Conservation (phyloP, 2,797 vertebrate species). For the Triplophysa yarkandensis region DNA sequence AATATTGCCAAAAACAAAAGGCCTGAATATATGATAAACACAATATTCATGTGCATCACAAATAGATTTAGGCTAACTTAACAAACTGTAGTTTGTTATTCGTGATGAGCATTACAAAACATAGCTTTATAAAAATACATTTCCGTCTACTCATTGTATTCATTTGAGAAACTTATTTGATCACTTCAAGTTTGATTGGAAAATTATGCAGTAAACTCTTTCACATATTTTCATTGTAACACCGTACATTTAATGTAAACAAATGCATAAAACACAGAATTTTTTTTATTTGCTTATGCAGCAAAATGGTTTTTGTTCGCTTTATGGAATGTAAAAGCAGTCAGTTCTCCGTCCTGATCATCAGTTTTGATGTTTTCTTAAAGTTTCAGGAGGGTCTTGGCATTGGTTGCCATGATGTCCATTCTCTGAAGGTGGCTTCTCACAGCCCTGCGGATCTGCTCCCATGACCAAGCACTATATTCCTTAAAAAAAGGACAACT, state of each 20-base stretch:
- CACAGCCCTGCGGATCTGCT: constrained; percentile 30
- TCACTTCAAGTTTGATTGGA: constrained; percentile 20
- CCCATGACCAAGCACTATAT: constrained; percentile 27
- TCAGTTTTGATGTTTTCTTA: not conserved
- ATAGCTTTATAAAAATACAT: not conserved
- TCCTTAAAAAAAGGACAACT: constrained; percentile 31
- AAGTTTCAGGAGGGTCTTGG: not conserved
- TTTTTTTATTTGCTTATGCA: not conserved
- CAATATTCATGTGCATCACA: not conserved
- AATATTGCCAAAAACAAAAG: not conserved
- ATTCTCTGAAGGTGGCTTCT: constrained; percentile 37
- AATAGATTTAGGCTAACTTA: not conserved
- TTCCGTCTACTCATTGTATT: not conserved
- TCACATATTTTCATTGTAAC: not conserved
- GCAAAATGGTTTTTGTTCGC: not conserved
- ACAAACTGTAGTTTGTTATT: too few species aligned
- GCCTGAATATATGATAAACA: not conserved
- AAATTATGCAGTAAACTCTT: not conserved
- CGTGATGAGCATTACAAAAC: not conserved
- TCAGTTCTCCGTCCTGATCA: not conserved
- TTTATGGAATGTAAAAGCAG: not conserved
- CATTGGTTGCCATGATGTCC: constrained; percentile 35
- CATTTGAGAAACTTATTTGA: not conserved
- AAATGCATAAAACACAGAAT: not conserved
- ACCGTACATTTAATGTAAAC: not conserved